phyloP scores from a whole-genome alignment of 2,888 invertebrate genomes.

The Smittia aterrima region DNA sequence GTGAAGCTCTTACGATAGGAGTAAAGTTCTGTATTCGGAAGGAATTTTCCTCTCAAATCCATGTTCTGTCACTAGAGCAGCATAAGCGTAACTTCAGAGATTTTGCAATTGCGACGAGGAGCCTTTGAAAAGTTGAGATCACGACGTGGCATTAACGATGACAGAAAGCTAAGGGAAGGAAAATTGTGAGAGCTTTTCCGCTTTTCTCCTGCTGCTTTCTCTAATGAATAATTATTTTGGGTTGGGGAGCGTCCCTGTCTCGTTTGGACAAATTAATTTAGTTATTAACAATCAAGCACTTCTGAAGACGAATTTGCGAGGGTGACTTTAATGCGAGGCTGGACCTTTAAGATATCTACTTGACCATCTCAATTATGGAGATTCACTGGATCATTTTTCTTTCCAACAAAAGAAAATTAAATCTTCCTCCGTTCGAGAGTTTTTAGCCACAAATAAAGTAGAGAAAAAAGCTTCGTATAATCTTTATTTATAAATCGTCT shows the following conservation, averaged over 20 bases:
- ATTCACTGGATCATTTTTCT: too few relatives aligned
- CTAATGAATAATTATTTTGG: slow-evolving; percentile 13
- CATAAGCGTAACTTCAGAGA: too few relatives aligned
- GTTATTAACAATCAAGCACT: not conserved
- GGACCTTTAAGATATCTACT: too few relatives aligned
- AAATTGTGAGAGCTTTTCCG: not conserved
- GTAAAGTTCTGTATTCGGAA: not conserved
- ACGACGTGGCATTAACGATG: slow-evolving; percentile 1
- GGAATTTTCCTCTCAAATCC: not conserved
- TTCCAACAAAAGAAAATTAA: too few relatives aligned
- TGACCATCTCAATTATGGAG: too few relatives aligned
- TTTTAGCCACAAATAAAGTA: too few relatives aligned
- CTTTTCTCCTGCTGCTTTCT: not conserved
- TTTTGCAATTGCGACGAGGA: too few relatives aligned
- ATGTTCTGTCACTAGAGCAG: too few relatives aligned
- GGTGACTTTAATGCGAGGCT: too few relatives aligned
- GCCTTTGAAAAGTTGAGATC: not conserved
- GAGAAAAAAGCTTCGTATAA: too few relatives aligned
- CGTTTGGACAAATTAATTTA: slow-evolving; percentile 14
- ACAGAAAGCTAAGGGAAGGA: not conserved
- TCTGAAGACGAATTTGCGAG: not conserved
- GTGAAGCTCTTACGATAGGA: not conserved
- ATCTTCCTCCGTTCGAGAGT: too few relatives aligned
- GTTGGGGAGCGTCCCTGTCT: not conserved
- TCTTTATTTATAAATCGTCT: slow-evolving; percentile 11